phyloP scores from a whole-genome alignment of 2,888 invertebrate species.

The Hipparchia sbordonii region DNA sequence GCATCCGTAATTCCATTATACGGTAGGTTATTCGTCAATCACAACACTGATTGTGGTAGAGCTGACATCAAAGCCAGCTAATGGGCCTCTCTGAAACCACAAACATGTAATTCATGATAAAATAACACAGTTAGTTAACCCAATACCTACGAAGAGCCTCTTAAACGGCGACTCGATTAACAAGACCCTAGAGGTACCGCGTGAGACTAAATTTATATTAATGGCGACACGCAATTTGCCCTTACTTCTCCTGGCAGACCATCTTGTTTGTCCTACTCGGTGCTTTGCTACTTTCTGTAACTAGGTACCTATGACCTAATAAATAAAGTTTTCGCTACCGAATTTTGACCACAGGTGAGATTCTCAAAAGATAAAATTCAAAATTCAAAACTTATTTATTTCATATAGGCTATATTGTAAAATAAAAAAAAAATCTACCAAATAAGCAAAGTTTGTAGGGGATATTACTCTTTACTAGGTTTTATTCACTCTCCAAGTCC shows the following conservation, averaged over 20 bases:
- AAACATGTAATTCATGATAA: background rate
- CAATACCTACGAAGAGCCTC: background rate
- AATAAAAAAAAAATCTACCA: no score
- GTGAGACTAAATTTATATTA: constrained; percentile 19
- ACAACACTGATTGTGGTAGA: no score
- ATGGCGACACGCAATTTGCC: constrained; percentile 6
- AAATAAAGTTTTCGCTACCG: no score
- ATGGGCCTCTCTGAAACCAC: background rate
- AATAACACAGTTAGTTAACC: background rate
- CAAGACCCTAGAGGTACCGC: background rate
- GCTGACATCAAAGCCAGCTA: background rate
- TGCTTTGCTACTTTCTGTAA: background rate
- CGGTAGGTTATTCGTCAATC: no score
- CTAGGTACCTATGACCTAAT: background rate
- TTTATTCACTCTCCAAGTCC: no score
- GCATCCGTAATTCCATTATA: no score
- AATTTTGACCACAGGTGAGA: no score
- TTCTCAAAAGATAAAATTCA: no score
- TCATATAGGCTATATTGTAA: no score
- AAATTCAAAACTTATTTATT: no score
- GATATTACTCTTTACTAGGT: no score
- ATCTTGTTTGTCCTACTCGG: background rate
- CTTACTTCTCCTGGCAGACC: background rate
- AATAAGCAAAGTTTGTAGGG: no score
- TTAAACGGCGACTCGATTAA: constrained; percentile 17